Evolutionary conservation across 2,888 invertebrate species (phyloP).

Genomic region (Polymixis lichenea): DNA sequence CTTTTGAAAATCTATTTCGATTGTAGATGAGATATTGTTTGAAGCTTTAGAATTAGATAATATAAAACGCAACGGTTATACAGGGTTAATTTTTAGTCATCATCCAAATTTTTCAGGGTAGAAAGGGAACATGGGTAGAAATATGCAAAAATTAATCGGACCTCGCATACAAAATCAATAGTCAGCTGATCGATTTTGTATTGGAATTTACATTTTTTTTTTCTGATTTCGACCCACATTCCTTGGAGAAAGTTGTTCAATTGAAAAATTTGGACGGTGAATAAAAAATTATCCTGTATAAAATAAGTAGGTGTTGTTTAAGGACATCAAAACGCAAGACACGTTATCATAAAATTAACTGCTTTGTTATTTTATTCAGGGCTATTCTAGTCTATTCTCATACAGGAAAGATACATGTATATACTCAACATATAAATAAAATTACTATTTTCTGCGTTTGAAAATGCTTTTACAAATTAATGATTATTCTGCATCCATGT

Average conservation of each 20-base stretch:
- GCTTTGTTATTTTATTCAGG: not conserved
- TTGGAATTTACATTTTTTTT: too few species aligned
- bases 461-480: not conserved
- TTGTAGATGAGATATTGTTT: not conserved
- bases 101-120: too few species aligned
- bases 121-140: too few species aligned
- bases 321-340: not conserved
- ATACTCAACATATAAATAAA: not conserved
- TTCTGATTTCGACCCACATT: too few species aligned
- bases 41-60: not conserved
- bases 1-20: not conserved
- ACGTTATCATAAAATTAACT: not conserved
- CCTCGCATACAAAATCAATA: too few species aligned
- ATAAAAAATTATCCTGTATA: too few species aligned
- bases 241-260: too few species aligned
- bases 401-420: not conserved
- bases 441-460: not conserved
- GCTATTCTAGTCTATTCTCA: not conserved
- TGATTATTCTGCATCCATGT: not conserved
- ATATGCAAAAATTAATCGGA: too few species aligned
- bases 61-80: not conserved
- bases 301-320: not conserved
- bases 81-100: too few species aligned
- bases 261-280: too few species aligned
- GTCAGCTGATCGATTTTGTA: too few species aligned